These are phyloP conservation scores for Ophraella communa DNA, from an alignment of 2,888 invertebrate genomes.

Conservation along the genomic window DNA sequence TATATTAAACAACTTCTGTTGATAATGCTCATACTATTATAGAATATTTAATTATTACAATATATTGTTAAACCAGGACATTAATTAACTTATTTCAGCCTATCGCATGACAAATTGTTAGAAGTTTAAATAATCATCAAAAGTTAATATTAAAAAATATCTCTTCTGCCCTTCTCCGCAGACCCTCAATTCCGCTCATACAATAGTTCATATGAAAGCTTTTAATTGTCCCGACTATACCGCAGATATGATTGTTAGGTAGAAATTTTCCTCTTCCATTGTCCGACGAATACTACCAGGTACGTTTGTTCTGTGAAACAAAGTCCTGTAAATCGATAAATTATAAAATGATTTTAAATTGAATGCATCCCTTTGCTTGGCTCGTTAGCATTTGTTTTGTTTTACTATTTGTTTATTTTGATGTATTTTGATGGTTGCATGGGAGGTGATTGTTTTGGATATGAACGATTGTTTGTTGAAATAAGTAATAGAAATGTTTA, in stretches of 20 bases:
- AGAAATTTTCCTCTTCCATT: background rate
- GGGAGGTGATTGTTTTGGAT: background rate
- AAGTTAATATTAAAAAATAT: too few species aligned
- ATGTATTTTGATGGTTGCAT: too few species aligned
- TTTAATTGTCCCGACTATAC: background rate
- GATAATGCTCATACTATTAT: too few species aligned
- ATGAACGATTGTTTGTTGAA: background rate
- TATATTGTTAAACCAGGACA: too few species aligned
- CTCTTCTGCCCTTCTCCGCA: too few species aligned
- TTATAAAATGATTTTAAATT: conserved; percentile 1
- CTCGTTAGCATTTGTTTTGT: conserved; percentile 5
- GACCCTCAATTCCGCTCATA: background rate
- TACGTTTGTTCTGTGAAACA: background rate
- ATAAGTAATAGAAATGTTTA: too few species aligned
- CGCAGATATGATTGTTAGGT: background rate
- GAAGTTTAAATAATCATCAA: too few species aligned
- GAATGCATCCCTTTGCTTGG: background rate
- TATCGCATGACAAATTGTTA: too few species aligned
- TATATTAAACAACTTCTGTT: too few species aligned
- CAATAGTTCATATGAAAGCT: background rate
- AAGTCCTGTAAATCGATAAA: background rate
- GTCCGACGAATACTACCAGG: background rate
- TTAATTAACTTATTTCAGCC: too few species aligned
- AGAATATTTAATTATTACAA: too few species aligned
- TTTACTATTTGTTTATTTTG: background rate